Evolutionary conservation across 2,888 invertebrate genomes (phyloP).

Genomic region (Chrysolina americana): DNA sequence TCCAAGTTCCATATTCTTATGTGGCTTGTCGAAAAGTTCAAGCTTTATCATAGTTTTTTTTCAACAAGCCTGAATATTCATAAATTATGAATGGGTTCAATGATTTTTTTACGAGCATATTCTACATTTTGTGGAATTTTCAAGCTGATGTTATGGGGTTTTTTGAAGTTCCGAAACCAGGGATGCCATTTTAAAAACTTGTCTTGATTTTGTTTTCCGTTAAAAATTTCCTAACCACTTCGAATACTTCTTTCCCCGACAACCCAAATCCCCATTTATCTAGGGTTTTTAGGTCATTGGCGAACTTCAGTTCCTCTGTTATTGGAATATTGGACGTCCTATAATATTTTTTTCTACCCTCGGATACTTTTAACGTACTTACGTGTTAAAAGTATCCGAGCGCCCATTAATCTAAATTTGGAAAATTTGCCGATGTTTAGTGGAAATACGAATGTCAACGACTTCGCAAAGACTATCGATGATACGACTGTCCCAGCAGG

Average conservation of each 20-base stretch:
- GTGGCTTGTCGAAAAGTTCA: constrained; percentile 1
- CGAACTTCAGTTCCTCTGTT: constrained; percentile 4
- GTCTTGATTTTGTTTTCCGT: constrained; percentile 52
- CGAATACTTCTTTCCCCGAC: constrained; percentile 52
- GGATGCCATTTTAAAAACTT: constrained; percentile 53
- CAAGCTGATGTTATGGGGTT: constrained; percentile 55
- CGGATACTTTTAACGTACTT: not conserved
- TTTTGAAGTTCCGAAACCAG: constrained; percentile 54
- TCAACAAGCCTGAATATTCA: constrained; percentile 4
- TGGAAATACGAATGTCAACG: too few relatives aligned
- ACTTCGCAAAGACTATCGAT: too few relatives aligned
- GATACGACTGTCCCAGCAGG: too few relatives aligned
- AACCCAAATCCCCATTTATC: constrained; percentile 25
- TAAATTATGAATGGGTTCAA: constrained; percentile 72
- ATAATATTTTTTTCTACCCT: not conserved
- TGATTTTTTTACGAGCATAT: constrained; percentile 54
- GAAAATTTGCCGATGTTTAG: too few relatives aligned
- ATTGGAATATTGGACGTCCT: not conserved
- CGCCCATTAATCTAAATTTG: too few relatives aligned
- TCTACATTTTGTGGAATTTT: constrained; percentile 64
- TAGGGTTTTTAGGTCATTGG: constrained; percentile 12
- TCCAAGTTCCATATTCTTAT: constrained; percentile 4
- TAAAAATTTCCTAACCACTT: constrained; percentile 49
- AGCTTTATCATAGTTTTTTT: constrained; percentile 18
- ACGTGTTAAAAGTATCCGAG: too few relatives aligned